phyloP scores from a whole-genome alignment of 2,888 invertebrate genomes.

The Dicranocentrus wangi region DNA sequence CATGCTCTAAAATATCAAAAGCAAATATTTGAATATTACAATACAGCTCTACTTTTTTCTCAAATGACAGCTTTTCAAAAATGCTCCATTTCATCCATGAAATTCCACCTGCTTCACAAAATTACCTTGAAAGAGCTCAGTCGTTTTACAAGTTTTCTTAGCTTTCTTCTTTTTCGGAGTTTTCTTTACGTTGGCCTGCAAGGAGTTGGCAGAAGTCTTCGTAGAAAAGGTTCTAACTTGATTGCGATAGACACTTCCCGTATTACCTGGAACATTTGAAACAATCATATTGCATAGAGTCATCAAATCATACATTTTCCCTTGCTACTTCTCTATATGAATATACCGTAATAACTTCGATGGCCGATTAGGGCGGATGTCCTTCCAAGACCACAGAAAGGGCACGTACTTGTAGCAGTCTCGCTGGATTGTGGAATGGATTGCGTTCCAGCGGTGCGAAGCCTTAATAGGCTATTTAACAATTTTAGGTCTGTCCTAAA shows the following conservation, averaged over 20 bases:
- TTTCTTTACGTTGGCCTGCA: constrained; percentile 30
- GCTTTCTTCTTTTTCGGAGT: constrained; percentile 75
- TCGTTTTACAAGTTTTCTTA: constrained; percentile 77
- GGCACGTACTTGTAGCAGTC: constrained; percentile 1
- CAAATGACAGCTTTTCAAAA: no score
- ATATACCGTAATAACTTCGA: no score
- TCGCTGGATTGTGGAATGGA: neutral
- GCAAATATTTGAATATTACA: neutral
- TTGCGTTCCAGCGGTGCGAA: neutral
- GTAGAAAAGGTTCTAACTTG: constrained; percentile 20
- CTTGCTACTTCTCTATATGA: no score
- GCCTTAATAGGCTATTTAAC: constrained; percentile 15
- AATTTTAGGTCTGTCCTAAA: constrained; percentile 33
- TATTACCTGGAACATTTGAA: no score
- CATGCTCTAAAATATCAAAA: constrained; percentile 27
- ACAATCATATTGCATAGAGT: no score
- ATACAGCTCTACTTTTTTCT: no score
- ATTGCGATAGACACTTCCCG: no score
- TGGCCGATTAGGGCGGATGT: no score
- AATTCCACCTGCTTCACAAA: constrained; percentile 18
- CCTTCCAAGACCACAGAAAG: constrained; percentile 23
- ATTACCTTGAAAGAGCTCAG: constrained; percentile 83
- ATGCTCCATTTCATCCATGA: no score
- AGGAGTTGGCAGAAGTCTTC: neutral
- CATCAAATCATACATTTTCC: no score